Evolutionary conservation across 2,797 vertebrate species (phyloP).

Genomic region (Darevskia nairensis): DNA sequence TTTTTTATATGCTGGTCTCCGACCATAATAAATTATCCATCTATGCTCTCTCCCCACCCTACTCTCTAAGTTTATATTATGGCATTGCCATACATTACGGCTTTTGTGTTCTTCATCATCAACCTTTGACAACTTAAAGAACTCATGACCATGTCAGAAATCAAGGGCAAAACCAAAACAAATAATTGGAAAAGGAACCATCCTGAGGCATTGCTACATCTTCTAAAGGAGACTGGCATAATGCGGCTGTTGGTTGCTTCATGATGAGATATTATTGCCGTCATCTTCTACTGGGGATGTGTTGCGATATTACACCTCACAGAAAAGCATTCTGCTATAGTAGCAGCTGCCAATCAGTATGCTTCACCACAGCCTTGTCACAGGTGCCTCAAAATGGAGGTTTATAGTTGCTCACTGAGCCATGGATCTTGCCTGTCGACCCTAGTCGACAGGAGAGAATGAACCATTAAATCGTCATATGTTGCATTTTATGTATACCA

Average conservation of each 20-base stretch:
- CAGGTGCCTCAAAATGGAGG: conserved; percentile 2
- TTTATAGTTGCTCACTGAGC: conserved; percentile 13
- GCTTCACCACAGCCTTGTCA: background rate
- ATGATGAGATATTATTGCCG: conserved; percentile 28
- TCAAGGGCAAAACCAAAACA: conserved; percentile 13
- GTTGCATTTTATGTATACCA: conserved; percentile 1
- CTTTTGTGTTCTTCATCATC: background rate
- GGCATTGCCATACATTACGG: conserved; percentile 6
- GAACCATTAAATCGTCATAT: conserved; percentile 1
- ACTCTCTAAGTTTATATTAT: background rate
- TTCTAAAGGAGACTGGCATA: background rate
- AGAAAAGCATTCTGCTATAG: background rate
- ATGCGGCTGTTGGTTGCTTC: conserved; percentile 47
- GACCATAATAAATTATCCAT: too few species aligned
- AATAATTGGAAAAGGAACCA: conserved; percentile 49
- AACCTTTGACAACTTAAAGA: conserved; percentile 42
- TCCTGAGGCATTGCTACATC: conserved; percentile 21
- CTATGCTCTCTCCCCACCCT: background rate
- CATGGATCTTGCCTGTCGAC: background rate
- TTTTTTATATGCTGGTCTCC: too few species aligned
- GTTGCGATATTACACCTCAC: background rate
- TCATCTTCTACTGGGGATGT: conserved; percentile 22
- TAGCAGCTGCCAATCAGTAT: conserved; percentile 2
- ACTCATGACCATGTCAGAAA: conserved; percentile 41
- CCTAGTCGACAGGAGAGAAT: background rate